Base-by-base conservation (phyloP, 2,113 vertebrate genomes). In the Aptenodytes forsteri region DNA sequence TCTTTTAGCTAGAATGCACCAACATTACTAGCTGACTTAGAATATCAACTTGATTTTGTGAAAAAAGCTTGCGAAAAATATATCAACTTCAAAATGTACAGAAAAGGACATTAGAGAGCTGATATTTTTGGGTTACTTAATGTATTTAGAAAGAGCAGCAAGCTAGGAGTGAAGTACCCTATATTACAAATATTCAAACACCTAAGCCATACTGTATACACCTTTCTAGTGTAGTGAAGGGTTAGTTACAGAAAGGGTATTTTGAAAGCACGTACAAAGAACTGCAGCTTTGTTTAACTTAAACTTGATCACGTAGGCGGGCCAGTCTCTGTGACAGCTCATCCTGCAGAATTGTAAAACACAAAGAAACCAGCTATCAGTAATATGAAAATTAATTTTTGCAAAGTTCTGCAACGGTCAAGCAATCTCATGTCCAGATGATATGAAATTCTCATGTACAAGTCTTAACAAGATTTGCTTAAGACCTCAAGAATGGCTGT, bases 291-390 rank as follows among this genome's bases (percentile, higher is more conserved):
- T 13, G 25, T 40, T 90, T 44, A 58, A 20, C 42, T 98, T 97
- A 99, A 86, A 99, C 98, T 93, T 99, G 99, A 95, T 99, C 99
- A 91, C 99, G 98, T 25, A 99, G 99, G 92, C 98, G 99, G 90
- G 99, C 99, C 76, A 99, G 98, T 86, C 99, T 98, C 97, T 99
- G 98, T 22, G 99, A 99, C 75, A 99, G 98, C 95, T 99, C 99
- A 94, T 99, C 99, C 99, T 99, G 92, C 59, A 97, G 40, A 78
- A 90, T 36, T 6, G 47, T 13, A 34, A 75, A 85, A 87, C 42
- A 95, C 42, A 96, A 25, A 70, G 34, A 92, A 86, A 76, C 2
- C 69, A 59, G 13, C 59, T 34, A 27, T 92, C 25, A 96, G 52
- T 9, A 52, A 44, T 5, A 42, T 3, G 40, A 56, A 47, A 52